A percentile compares a stretch with the other conserved stretches of the same genome.
phyloP scores from a whole-genome alignment of 1,140 invertebrate genomes.

The Bombus consobrinus region DNA sequence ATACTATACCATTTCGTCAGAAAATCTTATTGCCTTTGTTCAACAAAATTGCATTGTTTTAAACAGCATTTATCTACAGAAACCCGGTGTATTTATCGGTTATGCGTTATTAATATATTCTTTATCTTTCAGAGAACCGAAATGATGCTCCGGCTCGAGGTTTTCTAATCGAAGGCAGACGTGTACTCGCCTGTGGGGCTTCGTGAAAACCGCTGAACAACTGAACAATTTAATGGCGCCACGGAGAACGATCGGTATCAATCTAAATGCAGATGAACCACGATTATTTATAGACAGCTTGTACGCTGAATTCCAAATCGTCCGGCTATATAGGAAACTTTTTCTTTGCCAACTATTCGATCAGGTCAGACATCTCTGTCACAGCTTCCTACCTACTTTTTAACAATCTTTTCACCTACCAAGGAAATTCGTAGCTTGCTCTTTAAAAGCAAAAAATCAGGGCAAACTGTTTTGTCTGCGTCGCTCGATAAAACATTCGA shows the following conservation, averaged over 20 bases:
- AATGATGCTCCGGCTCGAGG: not conserved
- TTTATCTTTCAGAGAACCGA: not conserved
- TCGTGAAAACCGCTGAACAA: not conserved
- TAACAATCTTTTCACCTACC: not conserved
- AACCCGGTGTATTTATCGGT: not conserved
- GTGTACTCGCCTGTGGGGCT: too few relatives aligned
- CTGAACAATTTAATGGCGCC: conserved; percentile 13
- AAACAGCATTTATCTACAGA: not conserved
- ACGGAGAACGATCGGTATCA: conserved; percentile 14
- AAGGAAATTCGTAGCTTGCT: not conserved
- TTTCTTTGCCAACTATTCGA: not conserved
- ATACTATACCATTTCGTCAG: not conserved
- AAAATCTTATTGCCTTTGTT: not conserved
- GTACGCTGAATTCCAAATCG: not conserved
- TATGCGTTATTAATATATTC: not conserved
- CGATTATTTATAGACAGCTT: conserved; percentile 27
- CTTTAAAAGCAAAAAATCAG: not conserved
- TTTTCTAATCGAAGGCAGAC: not conserved
- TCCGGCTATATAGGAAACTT: not conserved
- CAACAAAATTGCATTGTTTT: too few relatives aligned
- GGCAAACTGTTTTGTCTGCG: not conserved
- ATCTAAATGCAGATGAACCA: conserved; percentile 29
- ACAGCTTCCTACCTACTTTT: not conserved
- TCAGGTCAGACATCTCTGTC: not conserved
- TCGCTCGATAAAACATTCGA: conserved; percentile 20